Conservation (phyloP, 2,888 invertebrate genomes). For the Eupithecia subfuscata region DNA sequence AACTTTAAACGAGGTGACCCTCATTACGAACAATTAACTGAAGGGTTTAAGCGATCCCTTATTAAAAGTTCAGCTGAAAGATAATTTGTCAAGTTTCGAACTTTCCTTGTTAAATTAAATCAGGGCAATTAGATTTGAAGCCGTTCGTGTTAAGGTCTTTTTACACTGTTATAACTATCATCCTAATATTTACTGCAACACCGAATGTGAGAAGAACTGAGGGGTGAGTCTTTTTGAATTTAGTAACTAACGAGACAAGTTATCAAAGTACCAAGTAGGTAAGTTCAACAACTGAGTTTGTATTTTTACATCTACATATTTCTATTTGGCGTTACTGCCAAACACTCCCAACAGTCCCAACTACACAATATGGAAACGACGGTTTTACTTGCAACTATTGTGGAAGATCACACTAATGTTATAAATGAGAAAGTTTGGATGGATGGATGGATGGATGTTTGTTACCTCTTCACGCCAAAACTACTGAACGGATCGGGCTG, state of each 20-base stretch:
- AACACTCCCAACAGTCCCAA: constrained; percentile 77
- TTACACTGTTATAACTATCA: not conserved
- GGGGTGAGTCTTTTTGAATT: too few species aligned
- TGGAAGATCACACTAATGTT: too few species aligned
- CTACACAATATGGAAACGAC: constrained; percentile 71
- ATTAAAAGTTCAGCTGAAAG: constrained; percentile 38
- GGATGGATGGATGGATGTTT: too few species aligned
- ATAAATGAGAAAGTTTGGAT: too few species aligned
- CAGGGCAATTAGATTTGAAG: constrained; percentile 32
- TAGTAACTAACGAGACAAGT: too few species aligned
- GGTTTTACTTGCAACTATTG: constrained; percentile 69
- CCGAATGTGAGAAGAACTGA: too few species aligned
- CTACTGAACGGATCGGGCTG: too few species aligned
- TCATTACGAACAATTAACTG: constrained; percentile 38
- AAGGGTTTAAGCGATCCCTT: constrained; percentile 33
- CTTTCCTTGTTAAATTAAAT: constrained; percentile 47
- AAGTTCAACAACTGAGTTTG: constrained; percentile 79
- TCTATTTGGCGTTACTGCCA: constrained; percentile 71
- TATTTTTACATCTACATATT: constrained; percentile 83
- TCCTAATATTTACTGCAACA: not conserved
- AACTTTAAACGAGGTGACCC: not conserved
- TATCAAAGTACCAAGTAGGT: constrained; percentile 82
- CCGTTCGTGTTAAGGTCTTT: not conserved
- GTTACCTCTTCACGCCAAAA: too few species aligned
- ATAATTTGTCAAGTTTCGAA: constrained; percentile 52